Conservation (phyloP, 2,797 vertebrate species). For the Pristis pectinata region DNA sequence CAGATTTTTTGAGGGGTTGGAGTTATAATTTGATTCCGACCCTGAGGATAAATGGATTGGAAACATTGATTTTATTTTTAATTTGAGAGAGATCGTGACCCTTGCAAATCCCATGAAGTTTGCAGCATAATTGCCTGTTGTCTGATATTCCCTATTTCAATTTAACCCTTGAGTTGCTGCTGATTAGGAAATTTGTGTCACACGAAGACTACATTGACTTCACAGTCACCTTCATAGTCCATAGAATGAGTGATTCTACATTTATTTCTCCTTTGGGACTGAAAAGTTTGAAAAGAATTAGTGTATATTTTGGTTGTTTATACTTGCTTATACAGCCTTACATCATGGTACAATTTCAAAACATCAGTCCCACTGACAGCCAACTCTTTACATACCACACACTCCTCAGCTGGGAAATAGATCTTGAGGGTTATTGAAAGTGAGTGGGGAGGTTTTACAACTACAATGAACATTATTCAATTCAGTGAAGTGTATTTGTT, state of each 20-base stretch:
- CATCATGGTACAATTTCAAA: not conserved
- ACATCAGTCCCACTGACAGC: not conserved
- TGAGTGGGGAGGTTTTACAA: not conserved
- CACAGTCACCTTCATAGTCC: not conserved
- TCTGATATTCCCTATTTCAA: slow-evolving; percentile 17
- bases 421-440: not conserved
- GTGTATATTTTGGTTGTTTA: not conserved
- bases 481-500: not conserved
- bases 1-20: slow-evolving; percentile 8
- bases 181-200: not conserved
- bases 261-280: not conserved
- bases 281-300: not conserved
- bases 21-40: not conserved
- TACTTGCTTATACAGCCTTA: not conserved
- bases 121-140: not conserved
- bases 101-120: slow-evolving; percentile 24
- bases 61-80: slow-evolving; percentile 34
- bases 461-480: not conserved
- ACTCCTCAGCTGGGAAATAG: not conserved
- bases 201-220: not conserved
- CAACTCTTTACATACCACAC: not conserved
- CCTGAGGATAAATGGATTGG: slow-evolving; percentile 15
- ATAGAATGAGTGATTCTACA: not conserved
- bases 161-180: not conserved
- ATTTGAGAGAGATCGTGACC: slow-evolving; percentile 20